phyloP scores from a whole-genome alignment of 2,797 vertebrate species.

The Allobates femoralis region DNA sequence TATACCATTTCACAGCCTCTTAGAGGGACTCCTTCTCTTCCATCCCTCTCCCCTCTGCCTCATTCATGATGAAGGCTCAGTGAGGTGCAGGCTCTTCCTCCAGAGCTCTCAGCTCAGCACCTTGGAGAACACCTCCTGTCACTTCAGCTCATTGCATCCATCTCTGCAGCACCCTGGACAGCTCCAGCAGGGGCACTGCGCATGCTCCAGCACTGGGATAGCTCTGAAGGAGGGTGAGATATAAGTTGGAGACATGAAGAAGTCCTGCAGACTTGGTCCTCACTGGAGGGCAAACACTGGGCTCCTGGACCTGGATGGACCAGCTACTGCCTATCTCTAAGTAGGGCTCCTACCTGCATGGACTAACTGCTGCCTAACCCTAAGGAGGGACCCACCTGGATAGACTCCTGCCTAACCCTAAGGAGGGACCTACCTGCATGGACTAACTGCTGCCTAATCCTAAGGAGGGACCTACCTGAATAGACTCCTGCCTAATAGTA shows the following conservation, averaged over 20 bases:
- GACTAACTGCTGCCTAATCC: no score
- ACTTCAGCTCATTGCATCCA: background rate
- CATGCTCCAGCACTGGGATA: conserved; percentile 59
- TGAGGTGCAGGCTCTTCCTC: background rate
- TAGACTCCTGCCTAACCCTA: no score
- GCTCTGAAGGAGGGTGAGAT: background rate
- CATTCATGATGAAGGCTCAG: background rate
- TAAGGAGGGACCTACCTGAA: no score
- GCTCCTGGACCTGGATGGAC: no score
- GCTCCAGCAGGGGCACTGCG: conserved; percentile 62
- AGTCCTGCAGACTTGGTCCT: background rate
- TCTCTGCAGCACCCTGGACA: conserved; percentile 73
- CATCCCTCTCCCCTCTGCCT: background rate
- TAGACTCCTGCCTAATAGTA: no score
- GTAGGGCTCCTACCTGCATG: no score
- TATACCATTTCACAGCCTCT: no score
- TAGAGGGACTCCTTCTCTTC: no score
- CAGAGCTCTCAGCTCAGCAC: conserved; percentile 65
- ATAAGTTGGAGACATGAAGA: background rate
- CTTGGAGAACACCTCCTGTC: conserved; percentile 69
- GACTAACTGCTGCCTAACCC: background rate
- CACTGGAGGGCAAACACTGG: conserved; percentile 33
- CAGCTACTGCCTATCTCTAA: no score
- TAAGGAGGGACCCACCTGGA: no score
- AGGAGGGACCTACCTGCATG: no score